Conservation (phyloP, 2,113 vertebrate species). For the Eulemur macaco region DNA sequence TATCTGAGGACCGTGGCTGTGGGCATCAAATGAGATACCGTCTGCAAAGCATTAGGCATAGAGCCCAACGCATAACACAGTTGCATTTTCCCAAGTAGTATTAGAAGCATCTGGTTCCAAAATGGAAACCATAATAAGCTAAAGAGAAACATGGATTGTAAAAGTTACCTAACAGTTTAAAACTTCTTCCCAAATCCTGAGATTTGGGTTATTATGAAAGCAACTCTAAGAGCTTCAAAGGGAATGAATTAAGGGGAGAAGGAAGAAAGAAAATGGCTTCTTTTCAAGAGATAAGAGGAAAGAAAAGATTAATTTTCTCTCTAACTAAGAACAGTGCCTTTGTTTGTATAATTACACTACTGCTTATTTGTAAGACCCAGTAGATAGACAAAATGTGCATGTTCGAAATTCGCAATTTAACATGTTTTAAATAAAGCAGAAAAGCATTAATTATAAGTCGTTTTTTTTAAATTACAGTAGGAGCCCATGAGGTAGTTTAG, state of each 20-base stretch:
- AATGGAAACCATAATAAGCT: neutral
- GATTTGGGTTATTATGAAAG: neutral
- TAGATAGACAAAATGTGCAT: neutral
- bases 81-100: neutral
- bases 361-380: neutral
- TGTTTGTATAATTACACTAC: constrained; percentile 57
- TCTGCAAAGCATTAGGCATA: neutral
- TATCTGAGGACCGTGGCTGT: neutral
- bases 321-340: constrained; percentile 41
- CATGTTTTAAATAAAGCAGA: constrained; percentile 37
- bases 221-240: constrained; percentile 18
- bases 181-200: neutral
- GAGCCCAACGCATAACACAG: accelerated
- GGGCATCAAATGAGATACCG: neutral
- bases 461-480: constrained; percentile 46
- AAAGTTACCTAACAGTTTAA: neutral
- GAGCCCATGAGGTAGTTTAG: neutral
- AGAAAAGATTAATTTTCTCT: constrained; percentile 43
- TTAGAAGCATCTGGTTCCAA: neutral
- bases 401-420: neutral
- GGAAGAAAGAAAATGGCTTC: neutral
- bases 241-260: neutral
- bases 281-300: constrained; percentile 46
- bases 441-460: constrained; percentile 36
- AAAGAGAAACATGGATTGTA: neutral